phyloP scores from a whole-genome alignment of 2,797 vertebrate species.

The Austrolebias charrua region DNA sequence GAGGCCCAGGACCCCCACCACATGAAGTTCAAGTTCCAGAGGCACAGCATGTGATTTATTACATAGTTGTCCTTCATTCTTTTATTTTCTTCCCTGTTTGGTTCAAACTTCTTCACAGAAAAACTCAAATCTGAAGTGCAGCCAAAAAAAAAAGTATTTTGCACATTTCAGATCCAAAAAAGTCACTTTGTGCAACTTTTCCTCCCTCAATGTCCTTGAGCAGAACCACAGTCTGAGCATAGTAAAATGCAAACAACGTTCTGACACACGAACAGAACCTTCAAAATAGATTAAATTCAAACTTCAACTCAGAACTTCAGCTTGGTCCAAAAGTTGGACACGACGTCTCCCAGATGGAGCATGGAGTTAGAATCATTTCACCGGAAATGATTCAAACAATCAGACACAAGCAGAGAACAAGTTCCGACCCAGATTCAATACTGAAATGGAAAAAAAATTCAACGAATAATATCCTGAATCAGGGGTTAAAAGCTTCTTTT shows the following conservation, averaged over 20 bases:
- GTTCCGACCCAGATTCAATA: slow-evolving; percentile 66
- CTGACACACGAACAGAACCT: slow-evolving; percentile 70
- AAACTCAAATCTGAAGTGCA: slow-evolving; percentile 56
- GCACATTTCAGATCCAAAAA: slow-evolving; percentile 60
- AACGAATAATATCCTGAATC: slow-evolving; percentile 55
- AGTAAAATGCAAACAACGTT: slow-evolving; percentile 55
- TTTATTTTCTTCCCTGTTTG: slow-evolving; percentile 31
- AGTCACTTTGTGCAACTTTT: slow-evolving; percentile 59
- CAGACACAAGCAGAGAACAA: slow-evolving; percentile 60
- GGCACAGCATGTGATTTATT: slow-evolving; percentile 48
- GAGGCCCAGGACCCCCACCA: slow-evolving; percentile 43
- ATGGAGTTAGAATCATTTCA: too few relatives aligned
- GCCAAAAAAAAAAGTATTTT: slow-evolving; percentile 38
- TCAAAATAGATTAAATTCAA: slow-evolving; percentile 39
- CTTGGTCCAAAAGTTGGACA: too few relatives aligned
- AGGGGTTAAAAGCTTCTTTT: slow-evolving; percentile 70
- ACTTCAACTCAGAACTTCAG: too few relatives aligned
- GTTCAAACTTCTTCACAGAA: slow-evolving; percentile 42
- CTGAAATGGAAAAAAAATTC: slow-evolving; percentile 62
- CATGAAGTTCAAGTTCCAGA: slow-evolving; percentile 56
- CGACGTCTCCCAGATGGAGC: too few relatives aligned
- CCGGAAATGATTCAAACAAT: slow-evolving; percentile 21
- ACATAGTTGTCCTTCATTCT: slow-evolving; percentile 46
- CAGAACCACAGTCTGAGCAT: slow-evolving; percentile 58
- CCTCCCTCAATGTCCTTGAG: slow-evolving; percentile 51